Percentiles rank a stretch among this genome's conserved stretches.
Evolutionary conservation across 2,113 vertebrate genomes (phyloP).

Genomic region (Alces alces): DNA sequence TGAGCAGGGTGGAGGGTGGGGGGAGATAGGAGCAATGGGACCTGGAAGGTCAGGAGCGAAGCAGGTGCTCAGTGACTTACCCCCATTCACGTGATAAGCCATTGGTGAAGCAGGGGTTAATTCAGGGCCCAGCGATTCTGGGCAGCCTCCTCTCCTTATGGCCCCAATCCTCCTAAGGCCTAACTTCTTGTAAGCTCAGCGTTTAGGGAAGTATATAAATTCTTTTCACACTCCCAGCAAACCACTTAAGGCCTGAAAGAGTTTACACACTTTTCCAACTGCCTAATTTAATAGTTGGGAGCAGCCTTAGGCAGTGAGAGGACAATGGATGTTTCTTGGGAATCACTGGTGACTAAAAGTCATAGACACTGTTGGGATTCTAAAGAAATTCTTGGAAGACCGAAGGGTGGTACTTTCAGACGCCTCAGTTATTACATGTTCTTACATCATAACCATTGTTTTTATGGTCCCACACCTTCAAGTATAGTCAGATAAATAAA

Average conservation of each 20-base stretch:
- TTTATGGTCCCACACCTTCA: neutral
- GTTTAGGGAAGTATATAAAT: slow-evolving; percentile 11
- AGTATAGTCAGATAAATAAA: neutral
- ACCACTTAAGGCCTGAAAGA: neutral
- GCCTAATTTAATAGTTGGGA: neutral
- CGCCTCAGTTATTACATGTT: neutral
- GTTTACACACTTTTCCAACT: neutral
- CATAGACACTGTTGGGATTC: neutral
- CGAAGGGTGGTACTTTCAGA: neutral
- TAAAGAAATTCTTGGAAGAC: neutral
- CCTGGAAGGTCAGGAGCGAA: neutral
- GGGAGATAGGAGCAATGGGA: neutral
- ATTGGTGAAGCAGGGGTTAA: neutral
- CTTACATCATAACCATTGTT: neutral
- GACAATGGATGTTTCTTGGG: neutral
- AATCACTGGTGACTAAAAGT: neutral
- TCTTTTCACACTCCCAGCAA: neutral
- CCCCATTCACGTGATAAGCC: neutral
- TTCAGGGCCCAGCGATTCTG: neutral
- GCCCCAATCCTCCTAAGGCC: neutral
- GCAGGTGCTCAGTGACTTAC: neutral
- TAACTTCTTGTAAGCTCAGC: neutral
- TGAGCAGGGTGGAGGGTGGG: neutral
- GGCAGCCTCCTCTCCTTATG: neutral
- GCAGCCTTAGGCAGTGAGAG: neutral